Percentiles rank a stretch among this genome's conserved stretches.
phyloP scores from a whole-genome alignment of 2,113 vertebrate species.

The Cephalopterus ornatus region DNA sequence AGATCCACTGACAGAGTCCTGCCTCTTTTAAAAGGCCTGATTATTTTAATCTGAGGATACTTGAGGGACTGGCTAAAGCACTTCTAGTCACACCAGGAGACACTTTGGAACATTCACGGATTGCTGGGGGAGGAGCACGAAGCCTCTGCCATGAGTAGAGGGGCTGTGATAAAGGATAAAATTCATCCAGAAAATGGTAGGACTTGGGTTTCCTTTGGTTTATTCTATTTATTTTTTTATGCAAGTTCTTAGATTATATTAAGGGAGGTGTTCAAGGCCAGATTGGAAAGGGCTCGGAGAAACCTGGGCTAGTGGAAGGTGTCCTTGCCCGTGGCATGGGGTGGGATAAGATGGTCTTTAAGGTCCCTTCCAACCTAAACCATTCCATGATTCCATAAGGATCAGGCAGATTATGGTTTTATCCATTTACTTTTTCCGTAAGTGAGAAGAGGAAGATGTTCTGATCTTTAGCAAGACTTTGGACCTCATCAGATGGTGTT shows the following conservation, averaged over 20 bases:
- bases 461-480: not conserved
- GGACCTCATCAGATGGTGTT: accelerated
- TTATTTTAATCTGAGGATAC: slow-evolving; percentile 12
- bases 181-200: not conserved
- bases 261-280: not conserved
- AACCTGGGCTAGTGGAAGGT: accelerated
- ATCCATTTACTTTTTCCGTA: accelerated
- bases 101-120: accelerated
- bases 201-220: not conserved
- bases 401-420: accelerated
- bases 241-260: accelerated
- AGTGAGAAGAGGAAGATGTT: not conserved
- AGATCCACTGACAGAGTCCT: slow-evolving; percentile 15
- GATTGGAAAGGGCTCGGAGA: not conserved
- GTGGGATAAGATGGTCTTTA: not conserved
- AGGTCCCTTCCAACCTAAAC: not conserved
- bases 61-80: not conserved
- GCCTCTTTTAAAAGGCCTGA: not conserved
- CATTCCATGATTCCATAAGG: too few species aligned
- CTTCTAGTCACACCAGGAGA: not conserved
- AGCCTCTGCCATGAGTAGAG: accelerated
- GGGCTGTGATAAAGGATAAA: not conserved
- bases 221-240: not conserved
- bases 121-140: not conserved
- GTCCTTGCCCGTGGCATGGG: not conserved